Conservation (phyloP, 2,888 invertebrate species). For the Periphyllus acericola region DNA sequence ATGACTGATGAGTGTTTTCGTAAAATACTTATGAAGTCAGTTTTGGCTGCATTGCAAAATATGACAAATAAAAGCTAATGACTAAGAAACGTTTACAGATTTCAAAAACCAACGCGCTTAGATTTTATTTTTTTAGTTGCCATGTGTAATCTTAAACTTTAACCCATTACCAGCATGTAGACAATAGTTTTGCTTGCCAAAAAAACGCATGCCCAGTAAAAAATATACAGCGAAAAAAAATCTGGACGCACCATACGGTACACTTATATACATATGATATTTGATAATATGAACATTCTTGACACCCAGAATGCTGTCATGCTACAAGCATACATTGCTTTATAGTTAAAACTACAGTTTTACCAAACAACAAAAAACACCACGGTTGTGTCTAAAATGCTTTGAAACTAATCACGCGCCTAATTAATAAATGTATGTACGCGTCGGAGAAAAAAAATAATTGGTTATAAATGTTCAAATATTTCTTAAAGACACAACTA, state of each 20-base stretch:
- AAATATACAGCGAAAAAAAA: slow-evolving; percentile 9
- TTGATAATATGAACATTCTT: background rate
- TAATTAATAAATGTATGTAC: background rate
- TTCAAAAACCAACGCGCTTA: background rate
- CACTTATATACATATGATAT: background rate
- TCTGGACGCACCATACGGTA: background rate
- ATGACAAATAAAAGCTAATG: slow-evolving; percentile 15
- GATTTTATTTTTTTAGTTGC: background rate
- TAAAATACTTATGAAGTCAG: slow-evolving; percentile 23
- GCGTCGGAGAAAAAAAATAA: background rate
- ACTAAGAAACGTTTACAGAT: slow-evolving; percentile 19
- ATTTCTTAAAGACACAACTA: background rate
- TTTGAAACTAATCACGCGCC: background rate
- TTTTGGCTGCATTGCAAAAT: slow-evolving; percentile 1
- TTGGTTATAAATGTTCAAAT: background rate
- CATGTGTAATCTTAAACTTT: slow-evolving; percentile 42
- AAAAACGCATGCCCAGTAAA: background rate
- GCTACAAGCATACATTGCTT: background rate
- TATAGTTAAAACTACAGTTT: too few species aligned
- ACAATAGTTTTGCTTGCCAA: slow-evolving; percentile 1
- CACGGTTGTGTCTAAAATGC: background rate
- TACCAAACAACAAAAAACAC: too few species aligned
- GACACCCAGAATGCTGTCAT: background rate
- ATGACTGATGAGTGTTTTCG: background rate
- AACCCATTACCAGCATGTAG: background rate